Percentiles rank a stretch among this genome's conserved stretches.
phyloP scores from a whole-genome alignment of 2,888 invertebrate genomes.

The Drosophila nr. fundita region DNA sequence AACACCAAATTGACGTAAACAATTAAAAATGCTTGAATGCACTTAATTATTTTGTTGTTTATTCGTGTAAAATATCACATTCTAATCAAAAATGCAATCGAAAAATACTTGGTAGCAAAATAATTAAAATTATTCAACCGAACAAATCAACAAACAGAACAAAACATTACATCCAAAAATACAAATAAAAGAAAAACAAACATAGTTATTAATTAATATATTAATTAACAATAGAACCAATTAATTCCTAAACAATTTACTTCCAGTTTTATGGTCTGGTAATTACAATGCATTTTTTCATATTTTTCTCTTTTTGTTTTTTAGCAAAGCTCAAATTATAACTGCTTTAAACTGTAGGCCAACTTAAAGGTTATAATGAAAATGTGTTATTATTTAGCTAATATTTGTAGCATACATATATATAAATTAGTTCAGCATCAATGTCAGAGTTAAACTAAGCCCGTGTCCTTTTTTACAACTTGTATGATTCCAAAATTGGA shows the following conservation, averaged over 20 bases:
- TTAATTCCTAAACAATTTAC: constrained; percentile 11
- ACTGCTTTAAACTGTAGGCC: not conserved
- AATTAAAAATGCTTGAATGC: constrained; percentile 81
- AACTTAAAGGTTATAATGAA: not conserved
- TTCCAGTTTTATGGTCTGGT: constrained; percentile 47
- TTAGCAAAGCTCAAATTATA: not conserved
- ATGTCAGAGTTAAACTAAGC: not conserved
- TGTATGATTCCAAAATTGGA: not conserved
- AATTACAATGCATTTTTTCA: constrained; percentile 34
- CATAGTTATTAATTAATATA: constrained; percentile 56
- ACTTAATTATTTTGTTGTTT: constrained; percentile 76
- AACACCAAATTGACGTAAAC: constrained; percentile 70
- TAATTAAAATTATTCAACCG: constrained; percentile 72
- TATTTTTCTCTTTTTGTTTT: not conserved
- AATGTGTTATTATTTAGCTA: not conserved
- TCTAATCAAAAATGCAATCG: constrained; percentile 74
- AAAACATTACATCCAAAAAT: constrained; percentile 34
- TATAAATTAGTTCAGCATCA: not conserved
- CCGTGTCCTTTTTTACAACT: not conserved
- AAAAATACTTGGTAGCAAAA: constrained; percentile 61
- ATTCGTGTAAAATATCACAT: constrained; percentile 58
- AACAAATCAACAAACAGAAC: constrained; percentile 49
- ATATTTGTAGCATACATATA: not conserved
- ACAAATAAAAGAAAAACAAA: constrained; percentile 43
- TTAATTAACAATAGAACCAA: constrained; percentile 66